Conservation (phyloP, 1,140 invertebrate genomes). For the Nasonia longicornis region DNA sequence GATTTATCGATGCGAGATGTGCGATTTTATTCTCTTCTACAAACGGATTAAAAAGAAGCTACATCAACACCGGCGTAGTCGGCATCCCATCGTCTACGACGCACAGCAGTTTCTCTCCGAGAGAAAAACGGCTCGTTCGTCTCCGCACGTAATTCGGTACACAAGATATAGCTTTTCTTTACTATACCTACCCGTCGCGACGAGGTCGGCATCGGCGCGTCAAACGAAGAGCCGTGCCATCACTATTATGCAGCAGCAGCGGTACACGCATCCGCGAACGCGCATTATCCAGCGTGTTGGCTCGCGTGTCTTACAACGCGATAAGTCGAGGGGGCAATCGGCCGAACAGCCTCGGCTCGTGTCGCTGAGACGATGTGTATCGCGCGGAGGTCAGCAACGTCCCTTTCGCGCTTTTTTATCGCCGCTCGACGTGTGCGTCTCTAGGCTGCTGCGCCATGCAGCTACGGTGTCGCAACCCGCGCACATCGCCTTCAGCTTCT, state of each 20-base stretch:
- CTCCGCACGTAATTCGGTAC: conserved; percentile 4
- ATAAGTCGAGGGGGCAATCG: conserved; percentile 52
- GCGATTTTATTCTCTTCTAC: neutral
- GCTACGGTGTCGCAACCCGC: neutral
- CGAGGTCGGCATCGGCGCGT: conserved; percentile 45
- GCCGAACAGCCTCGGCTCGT: conserved; percentile 46
- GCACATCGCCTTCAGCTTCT: neutral
- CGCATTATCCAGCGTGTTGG: conserved; percentile 30
- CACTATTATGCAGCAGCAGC: conserved; percentile 3
- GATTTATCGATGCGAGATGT: neutral
- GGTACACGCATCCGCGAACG: conserved; percentile 21
- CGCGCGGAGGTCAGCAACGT: conserved; percentile 46
- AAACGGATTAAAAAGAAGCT: no score
- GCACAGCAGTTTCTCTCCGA: no score
- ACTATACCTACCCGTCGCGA: neutral
- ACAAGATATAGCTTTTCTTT: neutral
- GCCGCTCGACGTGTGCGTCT: neutral
- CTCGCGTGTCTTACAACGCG: conserved; percentile 55
- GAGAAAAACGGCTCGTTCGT: neutral
- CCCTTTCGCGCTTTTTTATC: conserved; percentile 29
- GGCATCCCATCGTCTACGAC: neutral
- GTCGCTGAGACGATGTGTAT: conserved; percentile 50
- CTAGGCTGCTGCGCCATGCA: neutral
- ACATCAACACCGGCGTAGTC: no score
- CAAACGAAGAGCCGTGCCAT: neutral